These are phyloP conservation scores for Plutella xylostella DNA, from an alignment of 2,888 invertebrate species.

Conservation along the genomic window DNA sequence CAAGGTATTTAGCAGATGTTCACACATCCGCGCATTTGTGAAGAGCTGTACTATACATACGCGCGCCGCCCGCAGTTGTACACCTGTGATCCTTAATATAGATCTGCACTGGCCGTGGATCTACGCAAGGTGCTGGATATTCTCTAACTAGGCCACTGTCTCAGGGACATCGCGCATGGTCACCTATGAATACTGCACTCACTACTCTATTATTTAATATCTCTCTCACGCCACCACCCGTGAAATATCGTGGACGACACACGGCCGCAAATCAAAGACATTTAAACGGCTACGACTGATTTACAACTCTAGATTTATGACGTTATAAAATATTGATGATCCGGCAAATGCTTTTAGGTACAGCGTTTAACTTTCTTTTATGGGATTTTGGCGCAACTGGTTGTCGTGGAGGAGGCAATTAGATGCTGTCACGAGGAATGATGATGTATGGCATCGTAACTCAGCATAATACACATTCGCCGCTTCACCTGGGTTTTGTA, in stretches of 20 bases:
- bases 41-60: too few species aligned
- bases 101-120: slow-evolving; percentile 46
- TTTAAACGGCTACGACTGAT: background rate
- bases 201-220: background rate
- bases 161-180: slow-evolving; percentile 51
- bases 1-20: too few species aligned
- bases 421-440: background rate
- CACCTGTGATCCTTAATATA: slow-evolving; percentile 63
- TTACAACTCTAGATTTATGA: slow-evolving; percentile 15
- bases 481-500: slow-evolving; percentile 34
- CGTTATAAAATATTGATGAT: slow-evolving; percentile 9
- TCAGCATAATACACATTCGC: slow-evolving; percentile 22
- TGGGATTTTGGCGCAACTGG: slow-evolving; percentile 14
- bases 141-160: slow-evolving; percentile 64
- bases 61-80: slow-evolving; percentile 27
- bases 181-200: background rate
- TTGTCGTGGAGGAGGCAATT: background rate
- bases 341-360: slow-evolving; percentile 17
- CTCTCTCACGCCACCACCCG: background rate
- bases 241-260: background rate
- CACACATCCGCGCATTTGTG: too few species aligned
- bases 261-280: background rate
- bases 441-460: background rate
- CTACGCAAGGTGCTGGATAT: slow-evolving; percentile 55
- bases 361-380: slow-evolving; percentile 22